Conservation (phyloP, 2,797 vertebrate species). For the Poecilia picta region DNA sequence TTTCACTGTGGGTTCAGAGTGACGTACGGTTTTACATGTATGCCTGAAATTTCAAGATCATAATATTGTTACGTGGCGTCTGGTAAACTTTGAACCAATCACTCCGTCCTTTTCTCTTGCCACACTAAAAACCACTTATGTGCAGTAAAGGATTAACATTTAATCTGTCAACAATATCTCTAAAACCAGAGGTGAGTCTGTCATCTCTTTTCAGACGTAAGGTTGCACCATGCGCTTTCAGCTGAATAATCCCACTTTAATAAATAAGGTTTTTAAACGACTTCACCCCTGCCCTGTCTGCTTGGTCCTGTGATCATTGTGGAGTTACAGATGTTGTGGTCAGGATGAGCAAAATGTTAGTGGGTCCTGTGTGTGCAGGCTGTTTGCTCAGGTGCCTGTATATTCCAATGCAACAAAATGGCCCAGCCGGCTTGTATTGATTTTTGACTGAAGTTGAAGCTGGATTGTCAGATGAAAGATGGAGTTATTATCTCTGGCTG, state of each 20-base stretch:
- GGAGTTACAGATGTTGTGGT: constrained; percentile 37
- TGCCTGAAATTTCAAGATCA: background rate
- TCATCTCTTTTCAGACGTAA: background rate
- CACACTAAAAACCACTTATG: background rate
- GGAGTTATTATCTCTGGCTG: constrained; percentile 35
- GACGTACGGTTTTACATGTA: background rate
- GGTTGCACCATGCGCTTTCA: background rate
- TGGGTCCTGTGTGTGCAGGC: constrained; percentile 36
- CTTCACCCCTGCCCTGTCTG: background rate
- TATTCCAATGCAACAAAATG: background rate
- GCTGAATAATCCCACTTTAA: background rate
- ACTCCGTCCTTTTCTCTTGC: background rate
- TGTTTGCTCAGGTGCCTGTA: constrained; percentile 31
- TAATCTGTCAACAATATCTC: background rate
- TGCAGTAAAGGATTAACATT: background rate
- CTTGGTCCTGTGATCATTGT: background rate
- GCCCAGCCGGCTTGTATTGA: constrained; percentile 47
- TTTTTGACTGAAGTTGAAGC: constrained; percentile 57
- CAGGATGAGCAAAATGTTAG: constrained; percentile 36
- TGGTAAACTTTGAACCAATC: background rate
- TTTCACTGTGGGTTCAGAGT: background rate
- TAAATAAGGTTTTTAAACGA: background rate
- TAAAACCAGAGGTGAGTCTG: background rate
- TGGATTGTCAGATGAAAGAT: constrained; percentile 48
- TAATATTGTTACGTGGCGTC: background rate